Evolutionary conservation across 1,140 invertebrate genomes (phyloP).

Genomic region (Neocloeon triangulifer): DNA sequence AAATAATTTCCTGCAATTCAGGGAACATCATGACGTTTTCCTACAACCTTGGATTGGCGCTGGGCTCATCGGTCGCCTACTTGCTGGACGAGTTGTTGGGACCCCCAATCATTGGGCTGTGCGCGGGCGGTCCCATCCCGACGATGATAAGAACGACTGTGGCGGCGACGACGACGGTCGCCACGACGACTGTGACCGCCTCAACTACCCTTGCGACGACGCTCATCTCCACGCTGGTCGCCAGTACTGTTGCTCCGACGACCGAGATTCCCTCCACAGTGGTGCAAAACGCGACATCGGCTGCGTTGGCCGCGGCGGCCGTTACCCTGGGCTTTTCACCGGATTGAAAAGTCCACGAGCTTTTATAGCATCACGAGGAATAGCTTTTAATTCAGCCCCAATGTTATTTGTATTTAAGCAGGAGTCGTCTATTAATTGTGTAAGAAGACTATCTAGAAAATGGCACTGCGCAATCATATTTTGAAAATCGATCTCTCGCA

Average conservation of each 20-base stretch:
- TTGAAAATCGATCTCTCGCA: too few relatives aligned
- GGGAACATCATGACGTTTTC: conserved; percentile 85
- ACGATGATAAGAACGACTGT: conserved; percentile 5
- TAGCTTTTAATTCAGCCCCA: too few relatives aligned
- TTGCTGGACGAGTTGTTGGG: conserved; percentile 50
- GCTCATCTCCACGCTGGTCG: conserved; percentile 10
- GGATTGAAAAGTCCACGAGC: too few relatives aligned
- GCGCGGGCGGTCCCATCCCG: conserved; percentile 13
- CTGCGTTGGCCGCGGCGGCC: too few relatives aligned
- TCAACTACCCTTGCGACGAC: conserved; percentile 9
- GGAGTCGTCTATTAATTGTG: too few relatives aligned
- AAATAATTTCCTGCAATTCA: too few relatives aligned
- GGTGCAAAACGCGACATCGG: conserved; percentile 12
- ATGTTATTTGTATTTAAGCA: too few relatives aligned
- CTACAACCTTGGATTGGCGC: conserved; percentile 63
- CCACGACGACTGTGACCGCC: conserved; percentile 4
- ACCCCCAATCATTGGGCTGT: conserved; percentile 19
- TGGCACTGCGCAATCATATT: too few relatives aligned
- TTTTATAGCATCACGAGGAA: too few relatives aligned
- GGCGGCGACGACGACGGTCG: conserved; percentile 1
- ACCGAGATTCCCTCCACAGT: conserved; percentile 12
- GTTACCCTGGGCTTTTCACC: too few relatives aligned
- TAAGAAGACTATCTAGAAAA: too few relatives aligned
- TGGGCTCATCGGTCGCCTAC: conserved; percentile 62
- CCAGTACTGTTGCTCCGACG: conserved; percentile 12